Evolutionary conservation across 2,797 vertebrate species (phyloP).

Genomic region (Cheracebus regulus): DNA sequence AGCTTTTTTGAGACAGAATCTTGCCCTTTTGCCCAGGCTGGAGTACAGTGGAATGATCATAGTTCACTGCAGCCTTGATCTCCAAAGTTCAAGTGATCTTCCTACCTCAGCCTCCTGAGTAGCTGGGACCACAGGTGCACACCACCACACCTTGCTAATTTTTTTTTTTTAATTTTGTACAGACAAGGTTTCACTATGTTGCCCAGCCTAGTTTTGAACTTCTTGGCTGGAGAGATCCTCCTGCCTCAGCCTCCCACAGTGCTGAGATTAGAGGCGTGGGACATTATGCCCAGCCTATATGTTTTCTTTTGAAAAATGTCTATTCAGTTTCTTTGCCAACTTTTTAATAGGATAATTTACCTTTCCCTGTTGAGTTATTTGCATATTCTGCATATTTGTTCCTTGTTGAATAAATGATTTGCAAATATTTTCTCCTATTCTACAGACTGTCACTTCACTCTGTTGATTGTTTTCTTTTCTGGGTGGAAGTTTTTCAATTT

Average conservation of each 20-base stretch:
- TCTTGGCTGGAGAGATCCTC: neutral
- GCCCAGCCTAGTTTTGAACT: neutral
- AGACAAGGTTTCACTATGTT: neutral
- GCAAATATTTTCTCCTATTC: neutral
- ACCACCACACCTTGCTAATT: neutral
- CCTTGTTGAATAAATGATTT: neutral
- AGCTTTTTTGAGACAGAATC: neutral
- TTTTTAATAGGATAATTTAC: neutral
- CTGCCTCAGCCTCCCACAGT: neutral
- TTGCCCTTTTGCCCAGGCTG: neutral
- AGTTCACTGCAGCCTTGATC: neutral
- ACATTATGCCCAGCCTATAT: neutral
- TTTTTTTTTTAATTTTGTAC: neutral
- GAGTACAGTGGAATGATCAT: neutral
- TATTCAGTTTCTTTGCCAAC: neutral
- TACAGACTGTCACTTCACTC: neutral
- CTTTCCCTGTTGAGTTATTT: neutral
- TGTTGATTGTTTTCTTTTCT: neutral
- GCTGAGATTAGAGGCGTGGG: neutral
- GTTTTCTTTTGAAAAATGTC: neutral
- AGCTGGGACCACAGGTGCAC: neutral
- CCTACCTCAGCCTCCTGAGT: neutral
- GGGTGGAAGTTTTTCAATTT: neutral
- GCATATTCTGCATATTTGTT: neutral
- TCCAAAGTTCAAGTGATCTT: neutral